Conservation (phyloP, 2,888 invertebrate genomes). For the Amphipoea oculea region DNA sequence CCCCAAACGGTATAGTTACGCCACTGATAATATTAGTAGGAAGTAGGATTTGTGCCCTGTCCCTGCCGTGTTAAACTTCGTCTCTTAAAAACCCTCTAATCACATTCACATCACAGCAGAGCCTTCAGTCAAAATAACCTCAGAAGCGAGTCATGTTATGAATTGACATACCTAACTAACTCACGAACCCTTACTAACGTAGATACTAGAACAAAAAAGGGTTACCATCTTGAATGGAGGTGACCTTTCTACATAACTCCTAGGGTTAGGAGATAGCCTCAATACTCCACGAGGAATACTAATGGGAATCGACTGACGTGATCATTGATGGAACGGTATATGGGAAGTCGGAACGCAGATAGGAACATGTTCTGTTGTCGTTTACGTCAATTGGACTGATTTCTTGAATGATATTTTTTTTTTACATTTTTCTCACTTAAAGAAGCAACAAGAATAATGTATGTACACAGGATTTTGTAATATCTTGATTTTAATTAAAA, state of each 20-base stretch:
- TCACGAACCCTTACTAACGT: constrained; percentile 18
- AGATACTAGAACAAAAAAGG: constrained; percentile 41
- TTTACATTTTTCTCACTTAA: too few relatives aligned
- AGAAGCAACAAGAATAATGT: too few relatives aligned
- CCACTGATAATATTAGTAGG: too few relatives aligned
- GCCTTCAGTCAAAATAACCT: constrained; percentile 4
- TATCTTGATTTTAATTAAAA: too few relatives aligned
- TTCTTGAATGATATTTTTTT: neutral
- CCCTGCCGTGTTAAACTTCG: neutral
- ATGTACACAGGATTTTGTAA: too few relatives aligned
- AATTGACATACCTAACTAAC: constrained; percentile 41
- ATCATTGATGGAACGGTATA: neutral
- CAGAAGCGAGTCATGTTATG: constrained; percentile 33
- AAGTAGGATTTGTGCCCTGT: too few relatives aligned
- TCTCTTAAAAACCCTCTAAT: neutral
- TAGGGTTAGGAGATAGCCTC: constrained; percentile 35
- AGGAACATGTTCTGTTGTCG: neutral
- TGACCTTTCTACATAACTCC: constrained; percentile 37
- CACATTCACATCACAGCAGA: neutral
- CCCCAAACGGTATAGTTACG: too few relatives aligned
- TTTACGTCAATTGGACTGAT: neutral
- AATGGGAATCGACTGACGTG: constrained; percentile 21
- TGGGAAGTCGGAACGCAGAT: neutral
- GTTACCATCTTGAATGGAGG: constrained; percentile 16
- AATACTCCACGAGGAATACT: constrained; percentile 46